A percentile compares a stretch with the other conserved stretches of the same genome.
These are phyloP conservation scores for Brachyopa scutellaris DNA, from an alignment of 2,888 invertebrate species.

Conservation along the genomic window DNA sequence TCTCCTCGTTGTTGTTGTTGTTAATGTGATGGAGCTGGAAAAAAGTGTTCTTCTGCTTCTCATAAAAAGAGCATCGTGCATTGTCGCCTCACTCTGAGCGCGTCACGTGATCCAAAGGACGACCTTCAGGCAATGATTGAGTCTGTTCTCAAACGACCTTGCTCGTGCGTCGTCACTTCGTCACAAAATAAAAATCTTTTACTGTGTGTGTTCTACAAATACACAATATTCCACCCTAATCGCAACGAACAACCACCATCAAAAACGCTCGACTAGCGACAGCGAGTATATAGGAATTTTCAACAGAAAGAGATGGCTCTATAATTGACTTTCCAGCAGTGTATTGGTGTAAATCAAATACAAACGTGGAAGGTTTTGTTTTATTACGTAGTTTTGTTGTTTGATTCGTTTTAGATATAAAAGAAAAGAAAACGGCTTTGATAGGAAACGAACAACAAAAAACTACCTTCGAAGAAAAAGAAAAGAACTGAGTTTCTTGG, in stretches of 20 bases:
- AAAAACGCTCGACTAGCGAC: not conserved
- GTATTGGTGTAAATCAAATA: conserved; percentile 7
- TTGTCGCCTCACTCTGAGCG: conserved; percentile 46
- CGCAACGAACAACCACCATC: conserved; percentile 5
- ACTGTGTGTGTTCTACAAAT: conserved; percentile 19
- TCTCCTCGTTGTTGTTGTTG: not conserved
- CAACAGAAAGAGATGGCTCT: conserved; percentile 62
- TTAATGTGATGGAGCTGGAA: conserved; percentile 6
- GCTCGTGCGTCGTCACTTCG: conserved; percentile 76
- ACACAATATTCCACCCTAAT: conserved; percentile 46
- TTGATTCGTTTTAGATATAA: conserved; percentile 46
- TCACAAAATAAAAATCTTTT: conserved; percentile 41
- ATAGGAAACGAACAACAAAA: conserved; percentile 11
- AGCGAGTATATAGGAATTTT: conserved; percentile 37
- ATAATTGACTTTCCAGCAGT: not conserved
- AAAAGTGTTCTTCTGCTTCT: not conserved
- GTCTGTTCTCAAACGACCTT: conserved; percentile 82
- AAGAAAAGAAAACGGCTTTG: conserved; percentile 1
- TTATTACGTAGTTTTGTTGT: conserved; percentile 46
- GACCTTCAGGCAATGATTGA: conserved; percentile 82
- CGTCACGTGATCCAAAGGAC: conserved; percentile 79
- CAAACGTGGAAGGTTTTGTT: conserved; percentile 18
- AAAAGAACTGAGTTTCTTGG: conserved; percentile 21
- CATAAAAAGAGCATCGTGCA: conserved; percentile 44
- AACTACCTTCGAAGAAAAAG: not conserved